These are phyloP conservation scores for Sylvicapra grimmia DNA, from an alignment of 2,113 vertebrate genomes.

Conservation along the genomic window DNA sequence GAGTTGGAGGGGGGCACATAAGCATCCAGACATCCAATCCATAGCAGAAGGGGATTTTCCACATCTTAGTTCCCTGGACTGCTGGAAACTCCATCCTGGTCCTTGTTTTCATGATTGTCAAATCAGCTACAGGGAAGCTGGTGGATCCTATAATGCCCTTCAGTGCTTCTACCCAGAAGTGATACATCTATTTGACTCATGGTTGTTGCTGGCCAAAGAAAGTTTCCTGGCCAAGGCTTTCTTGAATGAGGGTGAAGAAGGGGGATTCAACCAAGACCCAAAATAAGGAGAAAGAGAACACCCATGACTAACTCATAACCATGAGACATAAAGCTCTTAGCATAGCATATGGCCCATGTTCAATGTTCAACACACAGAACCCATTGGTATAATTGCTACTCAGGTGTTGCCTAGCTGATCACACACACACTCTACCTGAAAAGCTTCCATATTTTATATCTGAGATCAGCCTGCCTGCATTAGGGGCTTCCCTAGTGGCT, in stretches of 20 bases:
- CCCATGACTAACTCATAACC: background rate
- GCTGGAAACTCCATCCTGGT: background rate
- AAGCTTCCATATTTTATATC: background rate
- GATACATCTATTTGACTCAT: background rate
- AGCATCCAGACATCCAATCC: background rate
- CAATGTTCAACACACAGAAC: background rate
- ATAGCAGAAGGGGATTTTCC: background rate
- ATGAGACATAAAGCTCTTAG: background rate
- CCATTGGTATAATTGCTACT: background rate
- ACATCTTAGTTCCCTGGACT: background rate
- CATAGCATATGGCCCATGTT: background rate
- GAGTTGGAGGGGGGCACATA: background rate
- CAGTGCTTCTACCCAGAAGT: background rate
- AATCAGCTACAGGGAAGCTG: background rate
- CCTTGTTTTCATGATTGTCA: background rate
- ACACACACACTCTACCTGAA: background rate
- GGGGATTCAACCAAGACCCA: background rate
- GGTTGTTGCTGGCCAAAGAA: background rate
- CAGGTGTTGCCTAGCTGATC: background rate
- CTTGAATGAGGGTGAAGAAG: background rate
- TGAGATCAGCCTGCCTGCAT: background rate
- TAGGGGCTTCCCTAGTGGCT: background rate
- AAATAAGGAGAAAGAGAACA: background rate
- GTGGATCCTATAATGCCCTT: background rate
- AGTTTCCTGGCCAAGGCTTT: background rate